These are phyloP conservation scores for Lepidurus couesii DNA, from an alignment of 1,140 invertebrate genomes.

Conservation along the genomic window DNA sequence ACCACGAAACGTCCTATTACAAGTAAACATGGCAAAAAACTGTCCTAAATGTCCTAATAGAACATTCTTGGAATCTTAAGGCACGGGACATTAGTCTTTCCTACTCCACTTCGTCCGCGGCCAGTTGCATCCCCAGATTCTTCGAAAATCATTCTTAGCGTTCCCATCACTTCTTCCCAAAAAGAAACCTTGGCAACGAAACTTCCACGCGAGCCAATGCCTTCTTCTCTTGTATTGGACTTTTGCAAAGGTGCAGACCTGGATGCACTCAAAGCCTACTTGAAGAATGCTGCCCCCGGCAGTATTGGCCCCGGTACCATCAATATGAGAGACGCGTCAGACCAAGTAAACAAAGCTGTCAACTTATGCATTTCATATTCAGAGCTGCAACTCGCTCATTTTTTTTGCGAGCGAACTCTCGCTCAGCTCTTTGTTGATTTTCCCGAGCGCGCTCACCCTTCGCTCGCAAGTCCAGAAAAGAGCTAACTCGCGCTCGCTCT, in stretches of 20 bases:
- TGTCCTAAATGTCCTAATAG: too few relatives aligned
- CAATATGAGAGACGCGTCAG: slow-evolving; percentile 27
- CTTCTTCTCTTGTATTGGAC: slow-evolving; percentile 18
- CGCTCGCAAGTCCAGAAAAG: too few relatives aligned
- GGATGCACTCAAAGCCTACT: slow-evolving; percentile 23
- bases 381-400: too few relatives aligned
- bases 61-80: not conserved
- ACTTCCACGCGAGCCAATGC: not conserved
- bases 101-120: not conserved
- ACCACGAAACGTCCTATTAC: slow-evolving; percentile 2
- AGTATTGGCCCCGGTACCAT: slow-evolving; percentile 13
- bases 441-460: too few relatives aligned
- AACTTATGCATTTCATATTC: not conserved
- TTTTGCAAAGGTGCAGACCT: slow-evolving; percentile 29
- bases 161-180: not conserved
- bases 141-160: not conserved
- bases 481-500: too few relatives aligned
- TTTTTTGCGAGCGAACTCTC: too few relatives aligned
- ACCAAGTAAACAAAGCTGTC: slow-evolving; percentile 24
- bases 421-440: too few relatives aligned
- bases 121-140: not conserved
- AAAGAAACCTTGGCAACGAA: not conserved
- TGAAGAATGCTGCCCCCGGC: not conserved
- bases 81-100: slow-evolving; percentile 26
- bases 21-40: not conserved